These are phyloP conservation scores for Ceuthmochares aereus DNA, from an alignment of 2,113 vertebrate genomes.

Conservation along the genomic window DNA sequence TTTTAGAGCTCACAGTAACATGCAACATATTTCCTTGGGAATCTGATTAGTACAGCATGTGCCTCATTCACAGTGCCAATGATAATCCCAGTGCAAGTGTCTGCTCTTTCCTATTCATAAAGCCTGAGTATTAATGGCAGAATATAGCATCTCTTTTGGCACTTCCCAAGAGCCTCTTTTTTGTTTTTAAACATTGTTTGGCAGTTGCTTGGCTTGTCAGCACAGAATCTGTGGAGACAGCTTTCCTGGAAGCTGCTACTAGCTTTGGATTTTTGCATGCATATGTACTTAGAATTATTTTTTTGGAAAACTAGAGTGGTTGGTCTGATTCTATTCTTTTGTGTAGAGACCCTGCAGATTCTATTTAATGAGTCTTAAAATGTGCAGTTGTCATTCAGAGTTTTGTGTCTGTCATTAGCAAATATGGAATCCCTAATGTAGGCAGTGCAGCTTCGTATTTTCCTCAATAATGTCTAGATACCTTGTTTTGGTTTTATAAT, in stretches of 20 bases:
- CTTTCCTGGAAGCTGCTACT: conserved; percentile 38
- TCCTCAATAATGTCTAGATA: background rate
- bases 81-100: conserved; percentile 4
- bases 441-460: background rate
- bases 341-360: background rate
- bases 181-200: conserved; percentile 62
- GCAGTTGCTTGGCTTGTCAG: conserved; percentile 45
- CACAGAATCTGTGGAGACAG: conserved; percentile 24
- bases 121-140: background rate
- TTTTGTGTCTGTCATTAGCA: background rate
- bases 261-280: conserved; percentile 9
- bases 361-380: background rate
- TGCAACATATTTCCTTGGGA: background rate
- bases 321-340: background rate
- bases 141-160: conserved; percentile 31
- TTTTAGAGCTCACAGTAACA: background rate
- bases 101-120: background rate
- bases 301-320: background rate
- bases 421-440: background rate
- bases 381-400: background rate
- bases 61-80: background rate
- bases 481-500: background rate
- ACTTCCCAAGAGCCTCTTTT: background rate
- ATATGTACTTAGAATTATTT: background rate
- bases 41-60: background rate